These are phyloP conservation scores for Oxycera nigricornis DNA, from an alignment of 2,888 invertebrate species.

Conservation along the genomic window DNA sequence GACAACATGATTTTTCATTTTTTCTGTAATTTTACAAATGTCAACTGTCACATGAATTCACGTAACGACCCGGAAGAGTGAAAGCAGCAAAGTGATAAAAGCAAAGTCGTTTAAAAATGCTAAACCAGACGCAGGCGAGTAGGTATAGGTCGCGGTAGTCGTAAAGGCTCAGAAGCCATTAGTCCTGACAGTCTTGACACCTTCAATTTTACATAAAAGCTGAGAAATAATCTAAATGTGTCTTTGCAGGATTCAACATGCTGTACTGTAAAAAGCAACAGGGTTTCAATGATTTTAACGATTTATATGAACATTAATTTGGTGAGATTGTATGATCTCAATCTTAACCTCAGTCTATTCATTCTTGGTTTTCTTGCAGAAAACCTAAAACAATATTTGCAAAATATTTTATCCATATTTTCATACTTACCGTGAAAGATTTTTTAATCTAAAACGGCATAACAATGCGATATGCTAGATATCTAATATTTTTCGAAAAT, in stretches of 20 bases:
- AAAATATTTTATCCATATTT: too few species aligned
- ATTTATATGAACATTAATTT: too few species aligned
- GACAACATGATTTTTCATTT: constrained; percentile 30
- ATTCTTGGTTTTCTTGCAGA: too few species aligned
- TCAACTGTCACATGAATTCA: constrained; percentile 21
- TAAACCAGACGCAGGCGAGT: constrained; percentile 12
- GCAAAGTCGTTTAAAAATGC: constrained; percentile 5
- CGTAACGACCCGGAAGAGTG: not conserved
- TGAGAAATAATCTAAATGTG: constrained; percentile 42
- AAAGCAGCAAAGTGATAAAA: not conserved
- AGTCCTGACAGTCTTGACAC: constrained; percentile 35
- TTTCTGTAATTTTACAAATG: constrained; percentile 21
- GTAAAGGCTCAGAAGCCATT: constrained; percentile 36
- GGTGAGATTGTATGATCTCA: too few species aligned
- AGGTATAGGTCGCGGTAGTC: constrained; percentile 5
- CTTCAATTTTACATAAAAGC: constrained; percentile 39
- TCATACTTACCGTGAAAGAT: too few species aligned
- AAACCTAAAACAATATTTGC: too few species aligned
- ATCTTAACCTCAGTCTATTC: too few species aligned
- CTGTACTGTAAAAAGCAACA: not conserved
- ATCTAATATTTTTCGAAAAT: too few species aligned
- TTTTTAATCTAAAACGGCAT: too few species aligned
- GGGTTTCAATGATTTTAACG: too few species aligned
- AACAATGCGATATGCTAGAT: too few species aligned
- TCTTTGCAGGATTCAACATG: constrained; percentile 13